A percentile compares a stretch with the other conserved stretches of the same genome.
These are phyloP conservation scores for Allobates femoralis DNA, from an alignment of 2,797 vertebrate species.

Conservation along the genomic window DNA sequence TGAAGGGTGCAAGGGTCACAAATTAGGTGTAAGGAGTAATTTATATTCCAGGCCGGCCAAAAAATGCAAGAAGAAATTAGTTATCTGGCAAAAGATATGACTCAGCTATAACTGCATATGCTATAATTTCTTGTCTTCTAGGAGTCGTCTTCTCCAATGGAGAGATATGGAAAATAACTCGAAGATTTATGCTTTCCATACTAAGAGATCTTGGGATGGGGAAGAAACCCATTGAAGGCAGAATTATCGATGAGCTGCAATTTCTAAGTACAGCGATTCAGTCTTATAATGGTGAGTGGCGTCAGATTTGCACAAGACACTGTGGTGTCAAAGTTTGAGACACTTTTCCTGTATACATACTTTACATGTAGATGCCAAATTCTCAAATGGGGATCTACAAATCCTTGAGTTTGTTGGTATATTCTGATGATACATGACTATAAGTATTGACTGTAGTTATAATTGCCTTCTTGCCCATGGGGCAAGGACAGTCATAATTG, in stretches of 20 bases:
- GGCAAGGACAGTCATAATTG: too few relatives aligned
- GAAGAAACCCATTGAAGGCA: conserved; percentile 65
- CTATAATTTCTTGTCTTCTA: conserved; percentile 31
- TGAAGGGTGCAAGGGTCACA: too few relatives aligned
- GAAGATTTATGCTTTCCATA: conserved; percentile 67
- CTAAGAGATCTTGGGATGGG: conserved; percentile 71
- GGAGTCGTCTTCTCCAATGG: conserved; percentile 65
- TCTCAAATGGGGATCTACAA: not conserved
- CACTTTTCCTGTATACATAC: not conserved
- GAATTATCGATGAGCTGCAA: conserved; percentile 61
- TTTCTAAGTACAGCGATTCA: conserved; percentile 40
- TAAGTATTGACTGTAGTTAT: not conserved
- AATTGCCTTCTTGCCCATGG: not conserved
- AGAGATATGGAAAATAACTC: conserved; percentile 67
- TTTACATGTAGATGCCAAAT: not conserved
- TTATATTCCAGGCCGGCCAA: not conserved
- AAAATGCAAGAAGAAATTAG: not conserved
- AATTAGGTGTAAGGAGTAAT: not conserved
- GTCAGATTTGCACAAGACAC: not conserved
- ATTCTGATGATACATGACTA: not conserved
- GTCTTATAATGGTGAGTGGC: conserved; percentile 54
- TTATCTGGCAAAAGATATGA: not conserved
- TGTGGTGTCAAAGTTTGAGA: not conserved
- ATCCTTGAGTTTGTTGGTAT: not conserved
- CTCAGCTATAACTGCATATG: not conserved